phyloP scores from a whole-genome alignment of 2,797 vertebrate genomes.

The Hydrolagus colliei region DNA sequence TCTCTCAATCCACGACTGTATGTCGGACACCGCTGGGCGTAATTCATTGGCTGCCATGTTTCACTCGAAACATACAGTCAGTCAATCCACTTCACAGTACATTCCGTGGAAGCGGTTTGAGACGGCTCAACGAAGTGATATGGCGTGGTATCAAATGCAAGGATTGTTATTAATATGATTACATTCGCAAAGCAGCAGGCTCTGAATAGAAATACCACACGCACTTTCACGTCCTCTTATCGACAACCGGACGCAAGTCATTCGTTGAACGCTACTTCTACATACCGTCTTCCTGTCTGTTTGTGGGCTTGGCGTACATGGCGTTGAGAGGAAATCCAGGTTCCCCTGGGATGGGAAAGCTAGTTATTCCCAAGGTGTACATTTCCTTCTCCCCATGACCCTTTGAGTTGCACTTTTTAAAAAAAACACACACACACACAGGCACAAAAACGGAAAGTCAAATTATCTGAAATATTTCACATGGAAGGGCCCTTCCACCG shows the following conservation, averaged over 20 bases:
- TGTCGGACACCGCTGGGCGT: no score
- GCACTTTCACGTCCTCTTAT: neutral
- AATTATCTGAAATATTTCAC: neutral
- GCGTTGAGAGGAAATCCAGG: constrained; percentile 94
- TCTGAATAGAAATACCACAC: neutral
- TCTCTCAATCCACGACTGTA: no score
- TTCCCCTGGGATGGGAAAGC: constrained; percentile 91
- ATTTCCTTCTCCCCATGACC: constrained; percentile 92
- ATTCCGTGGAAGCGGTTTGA: no score
- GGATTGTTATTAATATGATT: no score
- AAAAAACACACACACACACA: neutral
- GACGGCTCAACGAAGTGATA: no score
- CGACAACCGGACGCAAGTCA: neutral
- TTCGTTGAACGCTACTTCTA: neutral
- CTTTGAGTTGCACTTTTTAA: constrained; percentile 79
- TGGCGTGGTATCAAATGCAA: no score
- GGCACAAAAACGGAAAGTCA: neutral
- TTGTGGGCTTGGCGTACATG: constrained; percentile 82
- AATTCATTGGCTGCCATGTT: no score
- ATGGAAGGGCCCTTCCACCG: neutral
- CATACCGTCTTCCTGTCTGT: constrained; percentile 92
- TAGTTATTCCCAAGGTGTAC: constrained; percentile 92
- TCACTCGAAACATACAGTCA: no score
- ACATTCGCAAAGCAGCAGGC: no score
- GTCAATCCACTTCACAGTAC: no score